A percentile compares a stretch with the other conserved stretches of the same genome.
Conservation (phyloP, 2,888 invertebrate genomes). For the Morinoia aosen region DNA sequence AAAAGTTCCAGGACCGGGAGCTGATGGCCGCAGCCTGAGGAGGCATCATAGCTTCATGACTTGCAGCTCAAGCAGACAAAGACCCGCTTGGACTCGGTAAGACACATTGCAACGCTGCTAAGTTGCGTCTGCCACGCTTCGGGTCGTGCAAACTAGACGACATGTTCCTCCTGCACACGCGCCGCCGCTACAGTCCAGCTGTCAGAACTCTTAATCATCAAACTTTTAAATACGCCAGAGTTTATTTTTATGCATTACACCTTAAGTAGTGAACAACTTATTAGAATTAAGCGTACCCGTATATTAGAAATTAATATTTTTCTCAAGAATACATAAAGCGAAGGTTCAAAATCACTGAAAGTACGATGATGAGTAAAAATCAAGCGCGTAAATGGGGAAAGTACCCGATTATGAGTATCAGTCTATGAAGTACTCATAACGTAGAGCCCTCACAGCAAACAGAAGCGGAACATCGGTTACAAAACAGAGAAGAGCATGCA, state of each 20-base stretch:
- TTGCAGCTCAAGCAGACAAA: neutral
- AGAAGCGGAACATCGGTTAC: neutral
- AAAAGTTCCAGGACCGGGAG: slow-evolving; percentile 1
- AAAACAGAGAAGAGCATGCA: neutral
- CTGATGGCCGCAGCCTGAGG: neutral
- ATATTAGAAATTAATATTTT: neutral
- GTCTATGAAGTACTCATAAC: neutral
- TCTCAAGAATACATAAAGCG: neutral
- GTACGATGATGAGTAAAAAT: neutral
- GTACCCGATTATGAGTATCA: neutral
- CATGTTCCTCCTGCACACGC: neutral
- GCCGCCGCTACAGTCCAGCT: neutral
- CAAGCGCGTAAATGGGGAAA: neutral
- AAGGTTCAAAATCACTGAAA: neutral
- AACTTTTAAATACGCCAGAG: neutral
- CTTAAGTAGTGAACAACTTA: no score
- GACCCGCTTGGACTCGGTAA: neutral
- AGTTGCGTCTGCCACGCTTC: neutral
- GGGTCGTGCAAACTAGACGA: neutral
- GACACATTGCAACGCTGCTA: neutral
- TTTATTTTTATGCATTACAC: neutral
- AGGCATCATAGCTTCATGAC: slow-evolving; percentile 3
- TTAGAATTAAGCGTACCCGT: neutral
- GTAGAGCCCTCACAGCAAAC: neutral
- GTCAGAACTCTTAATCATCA: neutral